A percentile compares a stretch with the other conserved stretches of the same genome.
Evolutionary conservation across 2,888 invertebrate genomes (phyloP).

Genomic region (Coecobrya sp.): DNA sequence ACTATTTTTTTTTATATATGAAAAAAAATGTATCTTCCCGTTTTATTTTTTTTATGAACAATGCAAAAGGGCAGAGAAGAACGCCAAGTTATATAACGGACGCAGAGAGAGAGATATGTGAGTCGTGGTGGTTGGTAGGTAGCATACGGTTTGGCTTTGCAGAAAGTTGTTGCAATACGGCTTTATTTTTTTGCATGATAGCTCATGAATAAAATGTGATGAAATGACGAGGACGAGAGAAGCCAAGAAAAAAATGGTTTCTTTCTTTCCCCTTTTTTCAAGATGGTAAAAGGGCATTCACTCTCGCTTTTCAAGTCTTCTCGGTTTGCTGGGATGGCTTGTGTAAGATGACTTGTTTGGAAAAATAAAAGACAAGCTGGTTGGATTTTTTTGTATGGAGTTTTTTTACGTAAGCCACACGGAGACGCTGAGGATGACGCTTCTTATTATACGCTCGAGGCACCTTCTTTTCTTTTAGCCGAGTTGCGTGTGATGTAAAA

Average conservation of each 20-base stretch:
- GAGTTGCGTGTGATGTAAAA: too few species aligned
- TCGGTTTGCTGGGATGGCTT: background rate
- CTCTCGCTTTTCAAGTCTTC: background rate
- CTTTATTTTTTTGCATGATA: background rate
- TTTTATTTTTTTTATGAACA: background rate
- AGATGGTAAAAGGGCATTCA: conserved; percentile 20
- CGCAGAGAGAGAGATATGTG: background rate
- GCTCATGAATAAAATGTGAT: background rate
- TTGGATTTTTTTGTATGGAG: too few species aligned
- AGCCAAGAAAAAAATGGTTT: background rate
- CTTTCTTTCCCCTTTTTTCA: background rate
- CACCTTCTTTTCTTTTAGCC: too few species aligned
- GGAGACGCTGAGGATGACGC: too few species aligned
- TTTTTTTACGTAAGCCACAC: too few species aligned
- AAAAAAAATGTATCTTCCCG: too few species aligned
- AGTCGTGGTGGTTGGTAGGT: background rate
- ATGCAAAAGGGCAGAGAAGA: background rate
- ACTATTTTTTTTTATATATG: background rate
- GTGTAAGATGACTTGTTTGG: background rate
- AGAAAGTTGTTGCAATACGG: conserved; percentile 1
- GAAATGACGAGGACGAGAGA: too few species aligned
- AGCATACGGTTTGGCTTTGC: too few species aligned
- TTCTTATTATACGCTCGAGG: too few species aligned
- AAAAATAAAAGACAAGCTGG: too few species aligned
- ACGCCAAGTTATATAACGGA: background rate